Evolutionary conservation across 92 coral and sea anemone genomes (phyloP).

Genomic region (Montipora capitata): DNA sequence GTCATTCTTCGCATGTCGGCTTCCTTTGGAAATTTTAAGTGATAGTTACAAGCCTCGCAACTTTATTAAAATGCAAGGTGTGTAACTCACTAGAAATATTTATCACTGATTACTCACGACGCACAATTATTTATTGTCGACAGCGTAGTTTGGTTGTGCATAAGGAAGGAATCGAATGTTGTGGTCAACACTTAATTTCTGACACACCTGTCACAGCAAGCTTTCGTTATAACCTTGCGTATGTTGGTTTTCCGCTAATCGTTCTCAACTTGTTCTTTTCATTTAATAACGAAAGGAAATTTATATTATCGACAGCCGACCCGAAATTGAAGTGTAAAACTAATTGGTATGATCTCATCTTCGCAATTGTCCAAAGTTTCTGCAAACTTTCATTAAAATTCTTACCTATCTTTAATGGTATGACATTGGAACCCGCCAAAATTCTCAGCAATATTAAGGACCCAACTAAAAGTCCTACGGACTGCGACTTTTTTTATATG

Average conservation of each 20-base stretch:
- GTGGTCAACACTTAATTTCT: conserved; percentile 35
- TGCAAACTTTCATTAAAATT: conserved; percentile 42
- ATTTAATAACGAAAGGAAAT: conserved; percentile 49
- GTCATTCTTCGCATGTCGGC: conserved; percentile 42
- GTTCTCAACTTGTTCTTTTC: conserved; percentile 37
- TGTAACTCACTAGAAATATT: not conserved
- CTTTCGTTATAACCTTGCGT: conserved; percentile 62
- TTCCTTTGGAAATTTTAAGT: conserved; percentile 47
- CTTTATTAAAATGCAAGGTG: conserved; percentile 19
- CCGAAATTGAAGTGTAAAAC: conserved; percentile 23
- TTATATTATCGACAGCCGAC: conserved; percentile 32
- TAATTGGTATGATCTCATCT: conserved; percentile 29
- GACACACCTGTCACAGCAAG: conserved; percentile 43
- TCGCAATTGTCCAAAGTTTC: conserved; percentile 26
- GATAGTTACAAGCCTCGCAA: conserved; percentile 30
- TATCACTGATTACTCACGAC: conserved; percentile 18
- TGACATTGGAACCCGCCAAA: conserved; percentile 2
- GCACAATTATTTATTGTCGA: conserved; percentile 3
- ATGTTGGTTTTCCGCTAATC: conserved; percentile 59
- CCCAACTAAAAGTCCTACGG: too few species aligned
- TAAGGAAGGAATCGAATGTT: conserved; percentile 52
- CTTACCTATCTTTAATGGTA: conserved; percentile 5
- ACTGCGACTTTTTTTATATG: not conserved
- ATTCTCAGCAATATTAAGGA: too few species aligned
- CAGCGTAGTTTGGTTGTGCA: conserved; percentile 5